These are phyloP conservation scores for Mirounga angustirostris DNA, from an alignment of 2,113 vertebrate genomes.

Conservation along the genomic window DNA sequence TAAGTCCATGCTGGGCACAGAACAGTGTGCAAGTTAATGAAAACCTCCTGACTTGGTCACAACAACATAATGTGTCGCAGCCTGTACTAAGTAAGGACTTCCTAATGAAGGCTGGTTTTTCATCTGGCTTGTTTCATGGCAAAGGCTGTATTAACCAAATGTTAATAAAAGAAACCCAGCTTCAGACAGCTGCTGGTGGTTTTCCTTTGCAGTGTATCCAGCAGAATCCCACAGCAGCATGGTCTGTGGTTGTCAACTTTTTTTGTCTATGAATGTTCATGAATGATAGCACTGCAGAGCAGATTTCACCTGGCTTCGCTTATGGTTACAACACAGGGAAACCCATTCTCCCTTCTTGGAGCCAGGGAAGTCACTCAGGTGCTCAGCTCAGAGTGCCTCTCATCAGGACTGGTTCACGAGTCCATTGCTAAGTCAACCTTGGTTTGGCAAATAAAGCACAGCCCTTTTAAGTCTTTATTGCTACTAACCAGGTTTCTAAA, in stretches of 20 bases:
- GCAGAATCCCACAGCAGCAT: background rate
- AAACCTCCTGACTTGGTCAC: background rate
- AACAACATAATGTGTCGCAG: background rate
- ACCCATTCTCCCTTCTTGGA: background rate
- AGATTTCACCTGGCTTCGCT: background rate
- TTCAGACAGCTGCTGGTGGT: slow-evolving; percentile 34
- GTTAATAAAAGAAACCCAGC: slow-evolving; percentile 20
- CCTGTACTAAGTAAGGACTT: background rate
- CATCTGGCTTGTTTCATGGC: slow-evolving; percentile 1
- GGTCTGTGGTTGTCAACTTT: background rate
- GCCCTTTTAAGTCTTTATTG: background rate
- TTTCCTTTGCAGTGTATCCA: slow-evolving; percentile 37
- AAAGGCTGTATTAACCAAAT: slow-evolving; percentile 42
- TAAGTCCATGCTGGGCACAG: background rate
- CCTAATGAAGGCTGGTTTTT: background rate
- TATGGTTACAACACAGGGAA: background rate
- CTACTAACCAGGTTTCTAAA: background rate
- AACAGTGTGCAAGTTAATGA: background rate
- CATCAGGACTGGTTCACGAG: background rate
- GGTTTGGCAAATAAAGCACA: background rate
- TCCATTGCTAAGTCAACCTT: background rate
- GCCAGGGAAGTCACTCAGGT: background rate
- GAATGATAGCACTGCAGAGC: background rate
- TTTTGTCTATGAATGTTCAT: slow-evolving; percentile 12
- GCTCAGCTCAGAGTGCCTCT: background rate